These are phyloP conservation scores for Drosophila mimica DNA, from an alignment of 2,888 invertebrate genomes.

Conservation along the genomic window DNA sequence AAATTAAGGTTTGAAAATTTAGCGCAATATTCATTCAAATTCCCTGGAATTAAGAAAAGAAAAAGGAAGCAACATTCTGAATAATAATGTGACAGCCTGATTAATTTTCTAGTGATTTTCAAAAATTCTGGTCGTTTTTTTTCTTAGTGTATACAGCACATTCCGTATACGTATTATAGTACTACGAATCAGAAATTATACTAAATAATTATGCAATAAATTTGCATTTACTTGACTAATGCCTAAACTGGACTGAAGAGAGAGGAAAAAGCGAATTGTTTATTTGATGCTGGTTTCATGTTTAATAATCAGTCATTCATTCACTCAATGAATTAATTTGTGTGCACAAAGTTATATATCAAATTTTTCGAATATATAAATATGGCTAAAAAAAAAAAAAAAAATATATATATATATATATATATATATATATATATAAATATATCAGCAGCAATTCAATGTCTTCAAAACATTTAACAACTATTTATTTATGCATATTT, in stretches of 20 bases:
- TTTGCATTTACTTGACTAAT: slow-evolving; percentile 27
- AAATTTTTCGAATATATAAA: neutral
- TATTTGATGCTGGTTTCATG: slow-evolving; percentile 12
- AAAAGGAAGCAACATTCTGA: neutral
- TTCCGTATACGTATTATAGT: neutral
- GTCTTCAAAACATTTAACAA: neutral
- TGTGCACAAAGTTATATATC: slow-evolving; percentile 5
- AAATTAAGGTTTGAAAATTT: too few species aligned
- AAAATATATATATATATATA: neutral
- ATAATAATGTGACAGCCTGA: neutral
- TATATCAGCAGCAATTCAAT: neutral
- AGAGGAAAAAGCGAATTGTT: neutral
- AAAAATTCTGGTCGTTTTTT: neutral
- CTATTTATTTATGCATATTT: neutral
- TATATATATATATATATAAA: slow-evolving; percentile 1
- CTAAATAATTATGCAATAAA: slow-evolving; percentile 33
- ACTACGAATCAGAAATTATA: slow-evolving; percentile 16
- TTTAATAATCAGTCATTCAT: slow-evolving; percentile 30
- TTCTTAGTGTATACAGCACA: neutral
- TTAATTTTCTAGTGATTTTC: neutral
- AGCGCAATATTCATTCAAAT: neutral
- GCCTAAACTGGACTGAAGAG: neutral
- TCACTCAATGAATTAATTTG: slow-evolving; percentile 6
- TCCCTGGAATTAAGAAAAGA: neutral
- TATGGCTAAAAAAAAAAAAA: too few species aligned